Evolutionary conservation across 1,140 invertebrate species (phyloP), one percentile per base, ranked within the genome.

Genomic region (Lutraria rhynchaena): DNA sequence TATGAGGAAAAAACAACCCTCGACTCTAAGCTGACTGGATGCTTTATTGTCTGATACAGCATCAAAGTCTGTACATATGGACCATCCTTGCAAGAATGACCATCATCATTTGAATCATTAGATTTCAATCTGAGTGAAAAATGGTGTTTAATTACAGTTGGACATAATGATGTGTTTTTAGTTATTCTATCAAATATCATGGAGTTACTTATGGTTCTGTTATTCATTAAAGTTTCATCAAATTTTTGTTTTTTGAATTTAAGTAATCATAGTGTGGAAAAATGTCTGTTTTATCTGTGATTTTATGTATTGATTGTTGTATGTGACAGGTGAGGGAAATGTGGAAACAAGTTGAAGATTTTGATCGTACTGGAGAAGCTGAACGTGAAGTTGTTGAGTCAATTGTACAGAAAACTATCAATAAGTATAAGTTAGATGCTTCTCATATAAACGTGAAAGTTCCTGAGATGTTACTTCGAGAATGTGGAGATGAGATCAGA

Each of bases 401-500:
- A n/a, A 87, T 91, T 31, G 77, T 91, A 27, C 80, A 88, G 29
- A 67, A 71, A 41, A 85, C 83, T 13, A 49, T 86, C 27, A 82
- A 86, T 27, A 86, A 86, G 35, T 83, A 85, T 58, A 75, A 65
- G 49, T 74, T 91, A 41, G 86, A 88, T 84, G 88, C 85, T 17
- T 75, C 75, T 35, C 78, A 86, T 13, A 84, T 91, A 27, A 87
- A 84, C 63, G 81, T 91, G 51, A 88, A 87, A 61, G 85, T 91
- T 7, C 89, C 90, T 7, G 89, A 89, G 60, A 76, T 91, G 17
- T 58, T 91, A 27, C 82, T 91, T 13, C 83, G 86, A 77, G 87
- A 91, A 44, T 90, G 88, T 88, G 85, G 88, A 58, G 60, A 85
- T 41, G 90, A 91, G 82, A 89, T 91, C 7, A 83, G 83, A 33